These are phyloP conservation scores for Umimayanthus chanpuru DNA, from an alignment of 92 coral and sea anemone genomes.

Conservation along the genomic window DNA sequence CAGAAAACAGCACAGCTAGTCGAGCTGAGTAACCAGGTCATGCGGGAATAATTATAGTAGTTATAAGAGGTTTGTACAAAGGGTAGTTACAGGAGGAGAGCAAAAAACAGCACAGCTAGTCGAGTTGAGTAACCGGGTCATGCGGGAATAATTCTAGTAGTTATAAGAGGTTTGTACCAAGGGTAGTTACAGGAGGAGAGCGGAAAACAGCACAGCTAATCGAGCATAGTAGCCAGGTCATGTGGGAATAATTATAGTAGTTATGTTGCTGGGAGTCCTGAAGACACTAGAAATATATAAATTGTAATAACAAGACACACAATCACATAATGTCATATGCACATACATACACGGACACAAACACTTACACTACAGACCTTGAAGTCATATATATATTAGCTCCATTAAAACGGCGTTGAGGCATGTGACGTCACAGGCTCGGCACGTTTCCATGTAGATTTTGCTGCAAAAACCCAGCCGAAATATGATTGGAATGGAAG, in stretches of 20 bases:
- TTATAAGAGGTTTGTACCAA: no score
- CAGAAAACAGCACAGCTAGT: no score
- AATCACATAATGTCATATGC: neutral
- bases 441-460: neutral
- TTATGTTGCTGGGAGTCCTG: neutral
- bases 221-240: neutral
- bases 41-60: no score
- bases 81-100: no score
- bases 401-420: neutral
- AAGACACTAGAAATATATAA: no score
- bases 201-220: no score
- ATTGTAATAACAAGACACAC: neutral
- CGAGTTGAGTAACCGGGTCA: no score
- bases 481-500: neutral
- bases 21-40: no score
- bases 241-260: neutral
- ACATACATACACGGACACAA: neutral
- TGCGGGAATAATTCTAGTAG: no score
- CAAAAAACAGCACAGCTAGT: no score
- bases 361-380: neutral
- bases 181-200: no score
- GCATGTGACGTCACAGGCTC: neutral
- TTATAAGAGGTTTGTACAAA: no score
- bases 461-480: neutral
- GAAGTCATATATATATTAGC: neutral